A percentile compares a stretch with the other conserved stretches of the same genome.
These are phyloP conservation scores for Masticophis lateralis DNA, from an alignment of 2,797 vertebrate species.

Conservation along the genomic window DNA sequence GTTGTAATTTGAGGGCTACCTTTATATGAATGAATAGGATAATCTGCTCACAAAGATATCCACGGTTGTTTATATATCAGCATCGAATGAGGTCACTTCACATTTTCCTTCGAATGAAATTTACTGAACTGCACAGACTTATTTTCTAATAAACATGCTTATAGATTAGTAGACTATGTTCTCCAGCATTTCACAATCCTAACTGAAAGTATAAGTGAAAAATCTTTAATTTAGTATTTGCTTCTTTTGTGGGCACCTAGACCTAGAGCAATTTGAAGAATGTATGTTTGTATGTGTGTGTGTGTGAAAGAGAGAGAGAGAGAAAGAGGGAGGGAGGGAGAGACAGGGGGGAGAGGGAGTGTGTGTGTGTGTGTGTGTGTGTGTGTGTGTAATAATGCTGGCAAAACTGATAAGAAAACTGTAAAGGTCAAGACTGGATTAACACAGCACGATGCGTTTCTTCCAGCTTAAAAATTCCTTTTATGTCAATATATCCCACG, in stretches of 20 bases:
- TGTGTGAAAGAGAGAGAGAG: not conserved
- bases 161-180: constrained; percentile 26
- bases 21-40: not conserved
- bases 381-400: constrained; percentile 32
- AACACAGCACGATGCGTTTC: constrained; percentile 53
- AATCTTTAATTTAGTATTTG: constrained; percentile 73
- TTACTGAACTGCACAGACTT: not conserved
- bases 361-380: too few species aligned
- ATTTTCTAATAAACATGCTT: not conserved
- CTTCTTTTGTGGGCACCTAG: constrained; percentile 71
- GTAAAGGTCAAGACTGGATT: constrained; percentile 57
- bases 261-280: constrained; percentile 67
- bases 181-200: constrained; percentile 44
- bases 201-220: constrained; percentile 68
- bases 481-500: constrained; percentile 66
- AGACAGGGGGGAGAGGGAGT: accelerated
- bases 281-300: constrained; percentile 59
- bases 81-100: not conserved
- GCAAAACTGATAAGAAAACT: constrained; percentile 73
- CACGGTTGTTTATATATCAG: not conserved
- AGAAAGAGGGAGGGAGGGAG: too few species aligned
- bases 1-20: too few species aligned
- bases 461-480: constrained; percentile 60
- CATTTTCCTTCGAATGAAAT: not conserved
- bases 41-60: not conserved